Base-by-base conservation (phyloP, 2,113 vertebrate species). In the Zosterops japonicus region DNA sequence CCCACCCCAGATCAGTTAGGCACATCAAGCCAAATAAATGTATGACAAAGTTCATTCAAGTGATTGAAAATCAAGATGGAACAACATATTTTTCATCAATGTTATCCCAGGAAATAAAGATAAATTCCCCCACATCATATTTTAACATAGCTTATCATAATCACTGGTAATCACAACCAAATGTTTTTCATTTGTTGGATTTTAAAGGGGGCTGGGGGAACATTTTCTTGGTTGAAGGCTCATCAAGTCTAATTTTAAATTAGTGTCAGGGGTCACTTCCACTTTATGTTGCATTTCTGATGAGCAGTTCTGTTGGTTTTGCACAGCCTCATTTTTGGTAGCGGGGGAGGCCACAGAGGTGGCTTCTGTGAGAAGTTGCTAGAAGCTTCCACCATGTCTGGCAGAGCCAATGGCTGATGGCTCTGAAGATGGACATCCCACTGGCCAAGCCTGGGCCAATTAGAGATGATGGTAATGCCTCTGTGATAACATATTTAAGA, bases 61-160 rank as follows among this genome's bases (percentile, higher is more conserved):
- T 94, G 75, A 92, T 67, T 57, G 83, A 94, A 97, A 96, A 97
- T 96, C 87, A 94, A 97, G 97, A 98, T 92, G 78, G 82, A 96
- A 75, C 63, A 60, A 74, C 39, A 24, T 75, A 87, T 96, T 95
- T 89, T 94, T 97, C 96, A 96, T 95, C 94, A 79, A 7, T 79
- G 70, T 95, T 94, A 93, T 95, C 87, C 94, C 93, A 85, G 91
- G 87, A 97, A 98, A 98, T 96, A 97, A 92, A 97, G 97, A 98
- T 96, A 91, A 95, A 97, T 97, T 91, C 89, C 89, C 56, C 88
- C 92, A 96, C 86, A 96, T 96, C 92, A 88, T 96, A 93, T 90
- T 96, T 95, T 94, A 91, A 41, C 85, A 64, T 83, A 80, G 80
- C 87, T 89, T 91, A 91, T 97, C 94, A 84, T 96, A 96, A 96